phyloP scores from a whole-genome alignment of 2,113 vertebrate genomes.

The Macaca fascicularis region DNA sequence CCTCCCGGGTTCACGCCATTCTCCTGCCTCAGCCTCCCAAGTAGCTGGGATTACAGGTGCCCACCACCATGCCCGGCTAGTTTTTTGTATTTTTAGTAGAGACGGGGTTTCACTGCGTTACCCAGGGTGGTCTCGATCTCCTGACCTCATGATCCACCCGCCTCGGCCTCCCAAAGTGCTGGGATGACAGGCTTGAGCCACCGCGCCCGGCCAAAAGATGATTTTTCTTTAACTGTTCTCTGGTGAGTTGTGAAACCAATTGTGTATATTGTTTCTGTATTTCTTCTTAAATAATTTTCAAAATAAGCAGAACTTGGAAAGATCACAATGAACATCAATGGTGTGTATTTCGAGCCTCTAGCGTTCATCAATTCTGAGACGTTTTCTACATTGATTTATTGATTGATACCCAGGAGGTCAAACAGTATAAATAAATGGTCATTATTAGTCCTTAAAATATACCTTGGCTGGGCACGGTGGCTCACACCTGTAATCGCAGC shows the following conservation, averaged over 20 bases:
- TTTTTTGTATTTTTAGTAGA: too few relatives aligned
- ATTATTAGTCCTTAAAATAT: neutral
- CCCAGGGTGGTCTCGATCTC: too few relatives aligned
- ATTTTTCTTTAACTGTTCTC: neutral
- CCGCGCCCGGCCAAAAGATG: neutral
- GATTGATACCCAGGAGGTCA: neutral
- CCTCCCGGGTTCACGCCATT: too few relatives aligned
- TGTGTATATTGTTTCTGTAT: neutral
- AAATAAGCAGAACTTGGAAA: neutral
- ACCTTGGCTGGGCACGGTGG: fast-evolving
- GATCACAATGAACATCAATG: neutral
- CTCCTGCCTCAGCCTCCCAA: too few relatives aligned
- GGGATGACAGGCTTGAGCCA: fast-evolving
- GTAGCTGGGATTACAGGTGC: too few relatives aligned
- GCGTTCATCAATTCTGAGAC: neutral
- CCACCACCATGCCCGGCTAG: fast-evolving
- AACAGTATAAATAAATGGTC: neutral
- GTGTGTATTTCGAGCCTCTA: neutral
- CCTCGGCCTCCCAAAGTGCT: too few relatives aligned
- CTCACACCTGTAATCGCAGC: fast-evolving
- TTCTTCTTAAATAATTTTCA: neutral
- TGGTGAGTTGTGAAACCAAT: neutral
- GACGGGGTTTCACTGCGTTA: too few relatives aligned
- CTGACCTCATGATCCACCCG: too few relatives aligned
- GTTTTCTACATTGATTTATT: neutral